Conservation (phyloP, 2,113 vertebrate species). For the Amphilophus citrinellus region DNA sequence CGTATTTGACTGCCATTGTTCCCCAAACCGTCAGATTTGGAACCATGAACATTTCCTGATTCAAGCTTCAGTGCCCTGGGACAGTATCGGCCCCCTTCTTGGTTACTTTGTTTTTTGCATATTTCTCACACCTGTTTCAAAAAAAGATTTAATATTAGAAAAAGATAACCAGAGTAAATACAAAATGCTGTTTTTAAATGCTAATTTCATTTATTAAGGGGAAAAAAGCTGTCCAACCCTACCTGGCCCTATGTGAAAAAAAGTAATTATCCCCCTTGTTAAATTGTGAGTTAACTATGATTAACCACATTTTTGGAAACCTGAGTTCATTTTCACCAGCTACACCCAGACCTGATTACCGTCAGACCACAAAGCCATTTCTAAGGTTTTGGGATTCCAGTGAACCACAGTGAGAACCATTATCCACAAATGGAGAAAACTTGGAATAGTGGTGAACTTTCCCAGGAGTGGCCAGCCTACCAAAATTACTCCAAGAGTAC, state of each 20-base stretch:
- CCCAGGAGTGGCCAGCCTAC: no score
- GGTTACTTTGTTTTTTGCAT: background rate
- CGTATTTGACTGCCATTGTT: background rate
- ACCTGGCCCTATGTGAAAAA: background rate
- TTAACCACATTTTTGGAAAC: background rate
- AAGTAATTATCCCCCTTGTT: background rate
- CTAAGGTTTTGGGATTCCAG: no score
- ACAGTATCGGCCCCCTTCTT: background rate
- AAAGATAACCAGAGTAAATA: no score
- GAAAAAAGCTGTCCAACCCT: background rate
- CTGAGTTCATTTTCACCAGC: fast-evolving
- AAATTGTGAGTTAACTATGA: background rate
- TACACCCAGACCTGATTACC: no score
- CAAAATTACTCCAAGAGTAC: background rate
- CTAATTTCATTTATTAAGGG: background rate
- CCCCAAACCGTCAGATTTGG: background rate
- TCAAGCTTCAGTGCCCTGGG: background rate
- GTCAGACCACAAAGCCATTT: no score
- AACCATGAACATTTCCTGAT: background rate
- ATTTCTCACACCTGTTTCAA: fast-evolving
- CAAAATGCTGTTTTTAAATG: background rate
- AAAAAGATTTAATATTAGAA: no score
- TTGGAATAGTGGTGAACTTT: background rate
- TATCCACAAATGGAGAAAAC: background rate
- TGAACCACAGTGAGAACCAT: no score